Base-by-base conservation (phyloP, 1,140 invertebrate species). In the Vanessa tameamea region DNA sequence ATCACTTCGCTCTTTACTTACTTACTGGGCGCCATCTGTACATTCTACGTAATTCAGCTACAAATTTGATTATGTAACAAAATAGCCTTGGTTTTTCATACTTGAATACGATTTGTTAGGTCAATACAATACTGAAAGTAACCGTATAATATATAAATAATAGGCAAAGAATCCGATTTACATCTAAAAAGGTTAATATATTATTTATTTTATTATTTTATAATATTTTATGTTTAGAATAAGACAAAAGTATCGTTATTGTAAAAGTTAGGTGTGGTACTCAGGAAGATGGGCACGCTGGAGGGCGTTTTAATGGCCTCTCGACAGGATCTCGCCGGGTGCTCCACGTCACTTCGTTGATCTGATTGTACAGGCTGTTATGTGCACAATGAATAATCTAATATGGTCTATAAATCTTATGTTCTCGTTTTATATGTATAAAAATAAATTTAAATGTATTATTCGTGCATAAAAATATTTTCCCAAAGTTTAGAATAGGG, bases 1-100 rank as follows among this genome's bases (percentile, higher is more conserved):
- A 92, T 92, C 90, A 91, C 88, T 89, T 88, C 86, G 87, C 86
- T 91, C 88, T 89, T 90, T 91, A 92, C 90, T 92, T 88, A 90
- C 90, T 91, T 76, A 83, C 83, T 80, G 75, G 82, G 83, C 88
- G 88, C 88, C 90, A 92, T 92, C 88, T 91, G 89, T 85, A 87
- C 85, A 89, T 87, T 89, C 80, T 82, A 85, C 83, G 84, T 89
- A 90, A 92, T 90, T 83, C 86, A 83, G 81, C 89, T 86, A 83
- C 87, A 88, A 88, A 92, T 92, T 92, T 88, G 85, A 89, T 90
- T 88, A 88, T 84, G 87, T 86, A 84, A 84, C 83, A 86, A 87
- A 5, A 8, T 88, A 84, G 68, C 43, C 47, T 73, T 47, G 53
- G 51, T 48, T 69, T 72, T 72, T 31, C 13, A 61, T 20, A 20